Base-by-base conservation (phyloP, 2,797 vertebrate genomes). In the Eulemur rubriventer region DNA sequence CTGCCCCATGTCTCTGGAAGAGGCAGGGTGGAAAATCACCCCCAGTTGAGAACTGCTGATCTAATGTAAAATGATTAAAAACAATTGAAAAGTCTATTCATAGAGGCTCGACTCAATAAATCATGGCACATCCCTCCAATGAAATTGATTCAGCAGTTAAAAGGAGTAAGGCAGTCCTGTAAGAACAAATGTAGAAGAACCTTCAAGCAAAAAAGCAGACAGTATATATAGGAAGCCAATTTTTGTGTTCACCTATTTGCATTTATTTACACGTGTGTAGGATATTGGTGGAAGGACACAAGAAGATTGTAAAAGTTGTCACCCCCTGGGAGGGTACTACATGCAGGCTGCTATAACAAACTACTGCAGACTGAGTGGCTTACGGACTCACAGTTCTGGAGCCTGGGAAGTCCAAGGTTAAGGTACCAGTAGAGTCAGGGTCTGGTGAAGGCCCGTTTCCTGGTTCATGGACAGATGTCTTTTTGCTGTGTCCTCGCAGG, bases 201-300 rank as follows among this genome's bases (percentile, higher is more conserved):
- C 63, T 33, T 67, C 16, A 11, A 11, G 92, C 5, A 5, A 67
- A 35, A 55, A 6, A 1, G 30, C 7, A 50, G 35, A 20, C 0
- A 4, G 94, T 46, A 1, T 18, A 9, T 1, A 1, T 1, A 10
- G 46, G 2, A 30, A 93, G 61, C 20, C 30, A 9, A 43, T 33
- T 30, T 87, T 26, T 22, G 22, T 50, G n/a, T 35, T 20, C 22
- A 5, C 13, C 7, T 48, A 63, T 70, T 81, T 50, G 57, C 33
- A 4, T 33, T 57, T 30, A 26, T 59, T 72, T 20, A 2, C 30
- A 10, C 6, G 10, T 2, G 3, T 22, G 0, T 0, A 46, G 35
- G 50, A 38, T 14, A 17, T 14, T 28, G 2, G 43, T 1, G 33
- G 13, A 20, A 2, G 69, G 48, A 3, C 46, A 18, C 16, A 3